Percentiles rank a stretch among this genome's conserved stretches.
phyloP scores from a whole-genome alignment of 2,113 vertebrate species.

The Vulpes ferrilata region DNA sequence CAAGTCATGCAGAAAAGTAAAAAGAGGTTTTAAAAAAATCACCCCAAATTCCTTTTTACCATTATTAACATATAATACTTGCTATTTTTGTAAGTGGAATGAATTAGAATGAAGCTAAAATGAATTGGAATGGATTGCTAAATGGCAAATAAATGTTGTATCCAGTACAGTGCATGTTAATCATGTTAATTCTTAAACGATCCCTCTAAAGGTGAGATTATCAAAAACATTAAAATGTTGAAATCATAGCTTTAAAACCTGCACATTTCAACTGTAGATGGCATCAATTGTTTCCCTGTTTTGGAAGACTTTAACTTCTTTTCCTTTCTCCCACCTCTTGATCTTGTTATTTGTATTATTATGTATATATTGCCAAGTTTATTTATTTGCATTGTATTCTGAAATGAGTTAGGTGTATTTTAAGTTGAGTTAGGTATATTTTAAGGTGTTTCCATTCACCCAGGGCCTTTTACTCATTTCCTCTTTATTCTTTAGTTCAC shows the following conservation, averaged over 20 bases:
- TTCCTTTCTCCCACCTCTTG: background rate
- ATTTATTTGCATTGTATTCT: background rate
- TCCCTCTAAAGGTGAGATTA: background rate
- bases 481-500: background rate
- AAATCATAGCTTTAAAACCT: slow-evolving; percentile 21
- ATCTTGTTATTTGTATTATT: slow-evolving; percentile 36
- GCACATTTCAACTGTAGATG: background rate
- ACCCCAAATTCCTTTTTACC: slow-evolving; percentile 10
- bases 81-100: slow-evolving; percentile 68
- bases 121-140: slow-evolving; percentile 47
- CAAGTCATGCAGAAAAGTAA: slow-evolving; percentile 70
- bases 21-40: slow-evolving; percentile 49
- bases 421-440: slow-evolving; percentile 12
- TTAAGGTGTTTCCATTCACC: background rate
- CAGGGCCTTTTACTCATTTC: background rate
- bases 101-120: slow-evolving; percentile 53
- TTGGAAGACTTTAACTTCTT: background rate
- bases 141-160: slow-evolving; percentile 53
- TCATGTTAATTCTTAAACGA: background rate
- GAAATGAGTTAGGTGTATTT: slow-evolving; percentile 1
- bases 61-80: slow-evolving; percentile 57
- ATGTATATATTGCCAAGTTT: background rate
- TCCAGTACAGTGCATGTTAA: background rate
- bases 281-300: background rate
- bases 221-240: slow-evolving; percentile 37